Evolutionary conservation across 1,140 invertebrate species (phyloP), one percentile per base, ranked within the genome.

Genomic region (Lordiphosa clarofinis): DNA sequence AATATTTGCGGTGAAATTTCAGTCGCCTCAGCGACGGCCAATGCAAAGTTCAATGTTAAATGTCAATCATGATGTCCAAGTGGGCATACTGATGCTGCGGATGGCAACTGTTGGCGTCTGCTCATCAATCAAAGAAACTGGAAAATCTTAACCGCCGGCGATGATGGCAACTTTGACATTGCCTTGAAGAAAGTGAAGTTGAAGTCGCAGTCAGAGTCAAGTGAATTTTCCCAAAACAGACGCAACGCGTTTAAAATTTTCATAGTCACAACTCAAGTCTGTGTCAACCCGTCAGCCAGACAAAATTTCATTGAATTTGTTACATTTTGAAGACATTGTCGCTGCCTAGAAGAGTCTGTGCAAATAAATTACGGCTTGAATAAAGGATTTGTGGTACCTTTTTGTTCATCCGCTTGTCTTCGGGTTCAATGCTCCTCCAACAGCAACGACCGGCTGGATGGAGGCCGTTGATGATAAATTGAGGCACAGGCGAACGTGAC

Each of bases 41-140:
- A 76, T 60, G 72, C 72, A 78, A 59, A 82, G 78, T 82, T 82
- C 78, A 84, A 65, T 82, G 78, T 69, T 70, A 78, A 78, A 62
- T 84, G 76, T 59, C 76, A 82, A 84, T 84, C 78, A 78, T 57
- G 58, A 65, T 63, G 68, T 42, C 40, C 44, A 57, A 35, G 8
- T 33, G 43, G 60, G 54, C 49, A 50, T 35, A 4, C 43, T 37
- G 52, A 21, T 12, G 44, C 37, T 50, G 50, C 19, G 37, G 28
- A 24, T 60, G 48, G 35, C 60, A 58, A 56, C 48, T 75, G 75
- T 63, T 42, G 40, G 42, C 71, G 64, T 60, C 35, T 38, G 54
- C 76, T 73, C 78, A 82, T 82, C 76, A 76, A 82, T 76, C 76
- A 82, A 31, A 55, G 31, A 44, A 69, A 50, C 49, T 37, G 53